These are phyloP conservation scores for Prinia subflava DNA, from an alignment of 2,113 vertebrate species.

Conservation along the genomic window DNA sequence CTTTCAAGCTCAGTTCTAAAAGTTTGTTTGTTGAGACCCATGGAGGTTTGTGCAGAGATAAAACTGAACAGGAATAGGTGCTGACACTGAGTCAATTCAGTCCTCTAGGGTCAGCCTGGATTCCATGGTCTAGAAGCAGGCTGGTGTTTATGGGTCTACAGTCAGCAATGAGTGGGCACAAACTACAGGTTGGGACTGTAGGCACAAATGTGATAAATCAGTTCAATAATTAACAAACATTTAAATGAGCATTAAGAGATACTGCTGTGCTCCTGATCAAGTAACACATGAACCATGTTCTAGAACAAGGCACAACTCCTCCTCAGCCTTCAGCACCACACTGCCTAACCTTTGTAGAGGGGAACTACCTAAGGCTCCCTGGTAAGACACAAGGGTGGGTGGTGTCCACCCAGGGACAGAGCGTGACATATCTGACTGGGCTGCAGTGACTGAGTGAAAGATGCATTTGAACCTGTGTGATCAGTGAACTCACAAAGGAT, in stretches of 20 bases:
- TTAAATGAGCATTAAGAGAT: background rate
- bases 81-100: background rate
- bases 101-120: background rate
- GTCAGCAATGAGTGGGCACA: background rate
- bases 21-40: background rate
- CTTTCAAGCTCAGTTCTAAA: background rate
- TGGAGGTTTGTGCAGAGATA: background rate
- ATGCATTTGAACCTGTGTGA: background rate
- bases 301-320: background rate
- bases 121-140: background rate
- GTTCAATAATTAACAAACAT: background rate
- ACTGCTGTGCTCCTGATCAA: no score
- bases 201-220: background rate
- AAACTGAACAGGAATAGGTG: background rate
- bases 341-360: background rate
- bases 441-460: background rate
- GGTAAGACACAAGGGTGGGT: background rate
- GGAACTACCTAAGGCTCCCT: background rate
- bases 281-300: background rate
- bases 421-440: background rate
- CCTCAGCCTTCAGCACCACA: background rate
- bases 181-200: background rate
- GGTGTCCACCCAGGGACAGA: background rate
- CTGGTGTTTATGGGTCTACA: background rate
- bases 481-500: background rate